A percentile compares a stretch with the other conserved stretches of the same genome.
Evolutionary conservation across 2,113 vertebrate genomes (phyloP).

Genomic region (Nesoenas mayeri): DNA sequence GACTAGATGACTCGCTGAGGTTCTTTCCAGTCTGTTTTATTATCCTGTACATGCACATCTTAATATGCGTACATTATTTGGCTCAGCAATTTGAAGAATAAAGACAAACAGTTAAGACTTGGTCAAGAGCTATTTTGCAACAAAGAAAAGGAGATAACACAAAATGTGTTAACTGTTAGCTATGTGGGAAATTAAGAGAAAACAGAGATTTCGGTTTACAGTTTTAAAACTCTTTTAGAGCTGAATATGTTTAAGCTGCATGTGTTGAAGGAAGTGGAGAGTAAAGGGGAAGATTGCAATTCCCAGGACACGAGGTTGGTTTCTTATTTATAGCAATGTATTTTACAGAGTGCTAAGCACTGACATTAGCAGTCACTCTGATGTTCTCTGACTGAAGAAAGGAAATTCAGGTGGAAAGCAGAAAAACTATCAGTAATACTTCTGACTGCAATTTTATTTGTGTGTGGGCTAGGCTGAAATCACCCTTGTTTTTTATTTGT

Average conservation of each 20-base stretch:
- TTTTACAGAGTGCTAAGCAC: neutral
- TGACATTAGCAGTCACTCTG: neutral
- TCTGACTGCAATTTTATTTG: neutral
- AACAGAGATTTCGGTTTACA: neutral
- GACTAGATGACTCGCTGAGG: neutral
- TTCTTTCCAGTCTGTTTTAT: neutral
- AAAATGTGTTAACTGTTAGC: neutral
- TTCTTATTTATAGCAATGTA: constrained; percentile 14
- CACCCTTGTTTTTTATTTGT: too few species aligned
- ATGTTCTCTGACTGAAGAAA: neutral
- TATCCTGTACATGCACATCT: neutral
- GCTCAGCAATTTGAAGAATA: neutral
- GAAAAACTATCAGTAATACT: neutral
- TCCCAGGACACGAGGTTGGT: neutral
- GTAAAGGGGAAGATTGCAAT: neutral
- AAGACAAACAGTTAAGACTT: neutral
- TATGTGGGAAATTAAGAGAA: neutral
- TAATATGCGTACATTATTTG: neutral
- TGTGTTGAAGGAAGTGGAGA: neutral
- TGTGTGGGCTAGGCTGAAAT: too few species aligned
- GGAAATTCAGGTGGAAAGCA: neutral
- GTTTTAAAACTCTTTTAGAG: neutral
- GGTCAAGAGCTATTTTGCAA: neutral
- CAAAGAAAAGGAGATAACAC: neutral
- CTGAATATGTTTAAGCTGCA: neutral